Evolutionary conservation across 2,797 vertebrate genomes (phyloP), one percentile per base, ranked within the genome.

Genomic region (Scarus forsteni): DNA sequence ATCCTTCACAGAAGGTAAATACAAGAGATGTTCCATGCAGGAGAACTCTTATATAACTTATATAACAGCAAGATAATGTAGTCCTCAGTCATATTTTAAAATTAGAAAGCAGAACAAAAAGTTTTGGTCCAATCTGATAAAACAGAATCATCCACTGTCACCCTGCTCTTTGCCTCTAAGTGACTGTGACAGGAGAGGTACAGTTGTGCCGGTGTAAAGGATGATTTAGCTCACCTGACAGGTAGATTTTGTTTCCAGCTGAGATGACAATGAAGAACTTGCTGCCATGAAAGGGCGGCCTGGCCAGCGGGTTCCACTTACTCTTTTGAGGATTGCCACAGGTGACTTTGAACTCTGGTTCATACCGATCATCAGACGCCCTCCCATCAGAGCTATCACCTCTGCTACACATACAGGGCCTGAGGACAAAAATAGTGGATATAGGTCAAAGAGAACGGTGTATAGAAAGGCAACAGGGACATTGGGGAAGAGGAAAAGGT

Each of bases 191-290:
- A 39, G 39, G 3, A 77, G 62, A 58, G 46, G 70, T 66, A 35
- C 51, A 63, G 59, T 5, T 16, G 48, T 61, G 58, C 39, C n/a
- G 38, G 35, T 66, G 58, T 36, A 7, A 45, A 55, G 43, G 43
- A 13, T 14, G 12, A 44, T 77, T 66, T 27, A 39, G 79, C 92
- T 94, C 94, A 99, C 98, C 98, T 46, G 45, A 46, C 45, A 46
- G 45, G 45, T 46, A 46, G n/a, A 46, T 46, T 15, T 46, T 16
- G 45, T 99, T 98, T 67, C 98, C 98, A 0, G 97, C 97, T 0
- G 97, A 99, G 90, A 99, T 97, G 79, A 98, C 97, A 0, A 97
- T 98, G 95, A 99, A 99, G 92, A 99, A 99, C 92, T 99, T 98
- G 1, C 98, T 94, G 85, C 99, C 98, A 11, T 99, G 99, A 94